Evolutionary conservation across 30 jellyfish, hydroid and myxozoan species (phyloP).

Genomic region (Hydractinia echinata): DNA sequence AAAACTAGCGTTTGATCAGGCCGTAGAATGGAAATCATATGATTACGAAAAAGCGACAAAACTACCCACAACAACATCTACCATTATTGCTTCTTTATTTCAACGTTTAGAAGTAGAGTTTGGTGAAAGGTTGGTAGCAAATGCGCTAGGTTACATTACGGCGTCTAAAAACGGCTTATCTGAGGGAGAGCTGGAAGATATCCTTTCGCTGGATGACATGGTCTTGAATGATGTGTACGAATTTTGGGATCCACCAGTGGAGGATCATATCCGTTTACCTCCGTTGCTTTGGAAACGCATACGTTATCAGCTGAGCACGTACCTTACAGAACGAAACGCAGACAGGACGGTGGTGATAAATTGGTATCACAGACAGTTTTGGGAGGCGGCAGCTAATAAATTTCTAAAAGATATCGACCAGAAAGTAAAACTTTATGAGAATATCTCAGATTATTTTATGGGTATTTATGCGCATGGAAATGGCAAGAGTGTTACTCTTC

Average conservation of each 20-base stretch:
- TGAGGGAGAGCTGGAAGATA: slow-evolving; percentile 33
- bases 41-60: neutral
- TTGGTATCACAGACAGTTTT: slow-evolving; percentile 8
- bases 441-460: neutral
- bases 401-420: neutral
- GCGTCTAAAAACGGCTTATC: slow-evolving; percentile 33
- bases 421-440: neutral
- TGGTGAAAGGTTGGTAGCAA: slow-evolving; percentile 25
- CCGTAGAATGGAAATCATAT: slow-evolving; percentile 37
- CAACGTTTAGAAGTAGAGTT: neutral
- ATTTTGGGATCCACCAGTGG: slow-evolving; percentile 43
- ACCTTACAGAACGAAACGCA: slow-evolving; percentile 6
- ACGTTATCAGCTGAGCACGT: neutral
- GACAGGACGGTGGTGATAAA: slow-evolving; percentile 18
- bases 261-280: slow-evolving; percentile 29
- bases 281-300: slow-evolving; percentile 50
- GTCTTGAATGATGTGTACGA: slow-evolving; percentile 30
- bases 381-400: neutral
- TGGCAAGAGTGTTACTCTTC: neutral
- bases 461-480: neutral
- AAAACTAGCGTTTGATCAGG: slow-evolving; percentile 35
- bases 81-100: neutral
- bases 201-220: slow-evolving; percentile 27
- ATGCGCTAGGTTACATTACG: slow-evolving; percentile 33
- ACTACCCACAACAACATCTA: neutral